These are phyloP conservation scores for Corbicula japonica DNA, from an alignment of 2,888 invertebrate genomes.

Conservation along the genomic window DNA sequence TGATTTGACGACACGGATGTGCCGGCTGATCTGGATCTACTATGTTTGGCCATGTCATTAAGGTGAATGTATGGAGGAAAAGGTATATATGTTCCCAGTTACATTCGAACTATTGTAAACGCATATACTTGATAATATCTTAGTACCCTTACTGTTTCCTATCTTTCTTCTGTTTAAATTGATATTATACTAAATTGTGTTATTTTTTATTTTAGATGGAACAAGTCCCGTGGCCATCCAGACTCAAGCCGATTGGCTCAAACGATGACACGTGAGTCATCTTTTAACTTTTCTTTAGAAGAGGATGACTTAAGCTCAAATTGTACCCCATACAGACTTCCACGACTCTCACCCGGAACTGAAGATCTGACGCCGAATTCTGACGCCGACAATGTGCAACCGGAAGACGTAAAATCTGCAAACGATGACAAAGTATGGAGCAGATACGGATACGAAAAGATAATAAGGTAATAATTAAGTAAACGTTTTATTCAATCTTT, in stretches of 20 bases:
- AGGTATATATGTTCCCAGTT: not conserved
- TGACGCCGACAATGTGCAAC: conserved; percentile 26
- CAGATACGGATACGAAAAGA: conserved; percentile 75
- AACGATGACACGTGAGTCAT: conserved; percentile 60
- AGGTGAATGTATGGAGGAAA: not conserved
- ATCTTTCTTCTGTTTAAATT: not conserved
- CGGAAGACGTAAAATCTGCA: conserved; percentile 32
- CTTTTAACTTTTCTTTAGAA: conserved; percentile 55
- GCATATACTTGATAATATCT: not conserved
- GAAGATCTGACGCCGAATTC: conserved; percentile 55
- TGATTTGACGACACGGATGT: too few relatives aligned
- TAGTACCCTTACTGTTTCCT: not conserved
- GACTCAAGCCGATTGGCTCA: conserved; percentile 37
- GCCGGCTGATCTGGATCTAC: not conserved
- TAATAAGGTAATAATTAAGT: conserved; percentile 73
- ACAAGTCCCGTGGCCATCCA: conserved; percentile 67
- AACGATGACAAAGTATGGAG: conserved; percentile 71
- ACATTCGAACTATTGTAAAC: too few relatives aligned
- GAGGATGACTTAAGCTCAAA: conserved; percentile 55
- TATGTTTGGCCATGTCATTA: not conserved
- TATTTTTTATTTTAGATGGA: conserved; percentile 67
- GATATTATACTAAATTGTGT: not conserved
- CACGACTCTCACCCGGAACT: conserved; percentile 67
- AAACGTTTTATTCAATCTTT: not conserved
- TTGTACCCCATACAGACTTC: conserved; percentile 73